These are phyloP conservation scores for Lysiphlebus fabarum DNA, from an alignment of 1,140 invertebrate species.

Conservation along the genomic window DNA sequence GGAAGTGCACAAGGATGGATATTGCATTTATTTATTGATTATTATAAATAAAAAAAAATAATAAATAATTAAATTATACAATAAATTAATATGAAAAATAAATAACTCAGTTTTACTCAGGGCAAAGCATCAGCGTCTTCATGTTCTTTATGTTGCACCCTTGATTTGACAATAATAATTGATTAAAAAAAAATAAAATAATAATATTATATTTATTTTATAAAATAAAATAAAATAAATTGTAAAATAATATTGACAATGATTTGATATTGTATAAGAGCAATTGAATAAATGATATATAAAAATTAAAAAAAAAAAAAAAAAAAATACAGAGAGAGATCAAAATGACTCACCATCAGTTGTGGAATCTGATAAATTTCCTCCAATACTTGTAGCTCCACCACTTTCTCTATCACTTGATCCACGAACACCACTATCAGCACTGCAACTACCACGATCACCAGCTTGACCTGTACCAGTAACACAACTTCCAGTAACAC, in stretches of 20 bases:
- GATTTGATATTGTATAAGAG: background rate
- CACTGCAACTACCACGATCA: slow-evolving; percentile 79
- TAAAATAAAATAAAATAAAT: background rate
- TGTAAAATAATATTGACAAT: slow-evolving; percentile 2
- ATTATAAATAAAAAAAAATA: slow-evolving; percentile 4
- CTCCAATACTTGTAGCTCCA: slow-evolving; percentile 68
- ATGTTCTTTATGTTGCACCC: slow-evolving; percentile 34
- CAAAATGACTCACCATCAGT: slow-evolving; percentile 61
- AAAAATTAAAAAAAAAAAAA: too few species aligned
- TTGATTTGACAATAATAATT: background rate
- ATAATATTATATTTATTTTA: background rate
- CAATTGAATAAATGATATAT: background rate
- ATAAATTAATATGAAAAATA: background rate
- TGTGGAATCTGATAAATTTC: slow-evolving; percentile 74
- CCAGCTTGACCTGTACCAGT: slow-evolving; percentile 59
- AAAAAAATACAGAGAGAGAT: background rate
- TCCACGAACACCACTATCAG: slow-evolving; percentile 80
- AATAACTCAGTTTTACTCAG: background rate
- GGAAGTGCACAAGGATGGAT: slow-evolving; percentile 7
- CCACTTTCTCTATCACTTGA: slow-evolving; percentile 77
- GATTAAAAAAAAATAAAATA: too few species aligned
- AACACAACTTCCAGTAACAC: slow-evolving; percentile 36
- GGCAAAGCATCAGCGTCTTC: slow-evolving; percentile 3
- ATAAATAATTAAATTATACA: too few species aligned
- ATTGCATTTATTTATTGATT: slow-evolving; percentile 19